Evolutionary conservation across 2,113 vertebrate species (phyloP).

Genomic region (Sprattus sprattus): DNA sequence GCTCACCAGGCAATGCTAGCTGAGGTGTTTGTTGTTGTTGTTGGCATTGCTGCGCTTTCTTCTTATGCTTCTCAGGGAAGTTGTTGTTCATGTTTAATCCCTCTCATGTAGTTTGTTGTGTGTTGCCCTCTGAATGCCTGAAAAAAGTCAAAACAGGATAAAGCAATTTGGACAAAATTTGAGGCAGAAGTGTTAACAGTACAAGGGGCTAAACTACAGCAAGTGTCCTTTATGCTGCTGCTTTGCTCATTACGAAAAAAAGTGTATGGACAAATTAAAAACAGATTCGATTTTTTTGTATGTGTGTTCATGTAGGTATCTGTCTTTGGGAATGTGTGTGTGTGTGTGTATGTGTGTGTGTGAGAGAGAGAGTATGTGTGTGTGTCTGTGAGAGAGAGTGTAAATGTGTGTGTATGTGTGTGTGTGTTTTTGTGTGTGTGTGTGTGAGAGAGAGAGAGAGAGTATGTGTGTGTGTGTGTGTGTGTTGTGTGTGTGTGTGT

Average conservation of each 20-base stretch:
- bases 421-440: not conserved
- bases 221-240: not conserved
- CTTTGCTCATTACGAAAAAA: not conserved
- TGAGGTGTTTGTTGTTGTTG: not conserved
- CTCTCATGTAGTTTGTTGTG: not conserved
- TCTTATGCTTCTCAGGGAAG: conserved; percentile 30
- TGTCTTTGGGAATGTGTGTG: not conserved
- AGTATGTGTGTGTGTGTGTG: not conserved
- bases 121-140: not conserved
- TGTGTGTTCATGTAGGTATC: not conserved
- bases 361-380: not conserved
- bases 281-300: not conserved
- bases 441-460: no score
- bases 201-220: not conserved
- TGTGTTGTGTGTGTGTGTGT: not conserved
- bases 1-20: not conserved
- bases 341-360: not conserved
- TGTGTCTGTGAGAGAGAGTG: no score
- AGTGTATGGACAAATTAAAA: not conserved
- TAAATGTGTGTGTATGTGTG: not conserved
- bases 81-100: not conserved
- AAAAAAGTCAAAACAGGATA: not conserved
- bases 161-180: not conserved
- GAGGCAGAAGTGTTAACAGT: not conserved
- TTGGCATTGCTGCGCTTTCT: conserved; percentile 32